These are phyloP conservation scores for Takifugu rubripes DNA, from an alignment of 2,797 vertebrate genomes.

Conservation along the genomic window DNA sequence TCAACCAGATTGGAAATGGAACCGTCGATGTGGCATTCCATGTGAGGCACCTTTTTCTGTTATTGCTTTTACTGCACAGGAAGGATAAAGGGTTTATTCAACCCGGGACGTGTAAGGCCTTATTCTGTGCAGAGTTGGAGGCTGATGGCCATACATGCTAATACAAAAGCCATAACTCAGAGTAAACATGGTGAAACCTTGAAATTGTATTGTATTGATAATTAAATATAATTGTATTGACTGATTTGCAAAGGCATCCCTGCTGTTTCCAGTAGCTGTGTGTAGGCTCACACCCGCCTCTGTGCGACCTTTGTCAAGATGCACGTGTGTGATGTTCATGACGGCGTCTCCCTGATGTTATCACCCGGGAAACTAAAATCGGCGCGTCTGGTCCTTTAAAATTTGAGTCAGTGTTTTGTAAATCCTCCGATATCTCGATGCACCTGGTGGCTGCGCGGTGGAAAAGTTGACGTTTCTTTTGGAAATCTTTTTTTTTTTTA, in stretches of 20 bases:
- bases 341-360: too few relatives aligned
- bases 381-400: background rate
- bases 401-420: conserved; percentile 8
- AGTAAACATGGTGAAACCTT: too few relatives aligned
- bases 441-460: conserved; percentile 3
- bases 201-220: too few relatives aligned
- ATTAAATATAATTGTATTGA: too few relatives aligned
- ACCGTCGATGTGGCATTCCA: conserved; percentile 89
- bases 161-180: too few relatives aligned
- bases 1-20: conserved; percentile 93
- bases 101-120: background rate
- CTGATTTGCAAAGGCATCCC: too few relatives aligned
- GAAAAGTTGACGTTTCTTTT: conserved; percentile 18
- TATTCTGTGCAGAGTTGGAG: too few relatives aligned
- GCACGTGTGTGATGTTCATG: background rate
- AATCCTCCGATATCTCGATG: conserved; percentile 5
- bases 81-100: background rate
- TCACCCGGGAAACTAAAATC: background rate
- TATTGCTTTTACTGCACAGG: background rate
- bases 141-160: too few relatives aligned
- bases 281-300: background rate
- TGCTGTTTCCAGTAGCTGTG: too few relatives aligned
- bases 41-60: conserved; percentile 70
- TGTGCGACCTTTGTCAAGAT: background rate
- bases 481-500: conserved; percentile 2